Conservation (phyloP, 1,140 invertebrate genomes). For the Proales similis region DNA sequence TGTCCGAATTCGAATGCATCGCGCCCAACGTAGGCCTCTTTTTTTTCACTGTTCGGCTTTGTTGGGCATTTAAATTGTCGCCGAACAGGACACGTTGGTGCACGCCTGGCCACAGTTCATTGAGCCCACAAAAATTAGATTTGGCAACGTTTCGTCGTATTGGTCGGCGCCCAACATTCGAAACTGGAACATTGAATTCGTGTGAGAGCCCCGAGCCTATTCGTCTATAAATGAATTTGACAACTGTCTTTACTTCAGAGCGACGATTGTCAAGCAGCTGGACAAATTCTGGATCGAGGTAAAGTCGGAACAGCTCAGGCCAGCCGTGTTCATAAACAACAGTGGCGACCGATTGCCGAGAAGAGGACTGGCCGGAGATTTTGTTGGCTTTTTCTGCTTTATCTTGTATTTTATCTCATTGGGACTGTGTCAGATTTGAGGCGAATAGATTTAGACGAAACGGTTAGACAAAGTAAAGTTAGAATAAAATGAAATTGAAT, state of each 20-base stretch:
- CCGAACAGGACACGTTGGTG: conserved; percentile 17
- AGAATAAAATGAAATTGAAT: too few species aligned
- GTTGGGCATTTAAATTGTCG: neutral
- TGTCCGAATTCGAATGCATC: conserved; percentile 20
- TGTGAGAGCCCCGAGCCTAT: neutral
- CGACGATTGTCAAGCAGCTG: conserved; percentile 21
- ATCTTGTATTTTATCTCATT: too few species aligned
- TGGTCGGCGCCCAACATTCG: conserved; percentile 11
- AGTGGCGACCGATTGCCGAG: too few species aligned
- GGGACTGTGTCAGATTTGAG: too few species aligned
- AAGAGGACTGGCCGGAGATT: too few species aligned
- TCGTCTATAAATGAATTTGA: neutral
- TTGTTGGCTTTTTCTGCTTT: too few species aligned
- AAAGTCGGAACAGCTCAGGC: conserved; percentile 11
- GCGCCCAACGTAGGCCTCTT: conserved; percentile 6
- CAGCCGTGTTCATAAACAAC: too few species aligned
- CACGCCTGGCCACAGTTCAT: conserved; percentile 34
- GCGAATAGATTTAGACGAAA: too few species aligned
- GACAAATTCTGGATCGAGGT: conserved; percentile 26
- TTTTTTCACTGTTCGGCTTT: neutral
- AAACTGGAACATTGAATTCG: conserved; percentile 19
- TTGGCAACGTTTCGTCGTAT: conserved; percentile 9
- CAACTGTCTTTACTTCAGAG: neutral
- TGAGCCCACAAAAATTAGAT: neutral
- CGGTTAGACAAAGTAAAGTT: too few species aligned